Conservation (phyloP, 1,140 invertebrate species). For the Colletes gigas region DNA sequence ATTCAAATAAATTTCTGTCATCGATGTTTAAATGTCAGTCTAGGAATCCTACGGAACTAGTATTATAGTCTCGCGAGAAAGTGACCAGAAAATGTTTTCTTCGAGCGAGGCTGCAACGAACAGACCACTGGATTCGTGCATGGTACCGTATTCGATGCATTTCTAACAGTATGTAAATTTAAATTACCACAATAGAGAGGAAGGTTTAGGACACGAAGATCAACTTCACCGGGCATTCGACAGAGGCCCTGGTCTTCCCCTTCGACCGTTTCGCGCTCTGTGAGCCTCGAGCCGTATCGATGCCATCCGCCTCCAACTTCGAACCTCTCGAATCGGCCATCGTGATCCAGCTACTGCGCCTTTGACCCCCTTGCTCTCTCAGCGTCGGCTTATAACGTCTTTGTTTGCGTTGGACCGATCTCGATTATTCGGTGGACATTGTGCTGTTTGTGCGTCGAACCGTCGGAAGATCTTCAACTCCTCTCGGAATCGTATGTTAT, state of each 20-base stretch:
- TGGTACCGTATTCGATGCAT: constrained; percentile 65
- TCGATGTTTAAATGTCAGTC: too few relatives aligned
- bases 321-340: constrained; percentile 5
- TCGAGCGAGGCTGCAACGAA: constrained; percentile 28
- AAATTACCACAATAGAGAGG: constrained; percentile 53
- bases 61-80: too few relatives aligned
- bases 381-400: constrained; percentile 8
- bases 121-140: constrained; percentile 34
- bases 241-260: neutral
- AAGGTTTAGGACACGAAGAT: constrained; percentile 43
- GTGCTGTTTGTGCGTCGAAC: neutral
- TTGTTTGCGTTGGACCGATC: constrained; percentile 27
- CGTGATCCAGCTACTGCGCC: constrained; percentile 1
- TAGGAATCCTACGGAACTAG: too few relatives aligned
- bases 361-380: neutral
- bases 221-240: constrained; percentile 23
- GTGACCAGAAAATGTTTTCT: constrained; percentile 43
- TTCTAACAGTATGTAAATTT: constrained; percentile 71
- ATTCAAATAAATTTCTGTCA: too few relatives aligned
- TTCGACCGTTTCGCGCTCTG: neutral
- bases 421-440: constrained; percentile 31
- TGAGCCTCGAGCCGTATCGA: neutral
- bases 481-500: neutral
- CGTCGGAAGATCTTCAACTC: neutral
- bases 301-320: constrained; percentile 3